phyloP scores from a whole-genome alignment of 92 coral and sea anemone genomes.

The Umimayanthus chanpuru region DNA sequence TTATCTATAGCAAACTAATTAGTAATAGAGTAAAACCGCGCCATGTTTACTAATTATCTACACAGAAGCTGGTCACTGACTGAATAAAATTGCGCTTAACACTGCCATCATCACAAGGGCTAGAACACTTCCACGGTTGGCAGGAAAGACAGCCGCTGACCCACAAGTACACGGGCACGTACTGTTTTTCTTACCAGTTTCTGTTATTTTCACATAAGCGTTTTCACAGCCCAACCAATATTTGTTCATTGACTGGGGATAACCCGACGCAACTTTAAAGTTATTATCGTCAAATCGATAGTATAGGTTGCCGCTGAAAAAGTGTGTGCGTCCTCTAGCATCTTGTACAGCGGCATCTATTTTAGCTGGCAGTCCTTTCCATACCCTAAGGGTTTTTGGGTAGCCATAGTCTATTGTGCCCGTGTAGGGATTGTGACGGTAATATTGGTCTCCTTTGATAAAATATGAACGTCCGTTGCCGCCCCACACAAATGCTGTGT shows the following conservation, averaged over 20 bases:
- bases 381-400: constrained; percentile 45
- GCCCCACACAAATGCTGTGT: constrained; percentile 67
- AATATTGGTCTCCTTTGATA: constrained; percentile 54
- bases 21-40: no score
- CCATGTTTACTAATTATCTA: no score
- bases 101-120: not conserved
- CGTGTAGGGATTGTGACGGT: constrained; percentile 57
- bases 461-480: constrained; percentile 63
- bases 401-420: constrained; percentile 54
- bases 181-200: constrained; percentile 27
- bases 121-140: not conserved
- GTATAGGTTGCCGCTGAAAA: constrained; percentile 52
- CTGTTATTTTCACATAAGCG: constrained; percentile 30
- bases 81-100: no score
- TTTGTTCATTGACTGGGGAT: constrained; percentile 54
- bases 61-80: no score
- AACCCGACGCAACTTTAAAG: constrained; percentile 28
- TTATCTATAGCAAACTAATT: no score
- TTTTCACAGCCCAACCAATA: constrained; percentile 50
- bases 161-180: constrained; percentile 48
- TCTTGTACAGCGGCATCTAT: constrained; percentile 61
- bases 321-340: constrained; percentile 45
- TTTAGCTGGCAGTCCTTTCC: constrained; percentile 38
- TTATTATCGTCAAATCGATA: constrained; percentile 46
- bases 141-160: constrained; percentile 8